Conservation (phyloP, 1,140 invertebrate genomes). For the Stegodyphus mimosarum region DNA sequence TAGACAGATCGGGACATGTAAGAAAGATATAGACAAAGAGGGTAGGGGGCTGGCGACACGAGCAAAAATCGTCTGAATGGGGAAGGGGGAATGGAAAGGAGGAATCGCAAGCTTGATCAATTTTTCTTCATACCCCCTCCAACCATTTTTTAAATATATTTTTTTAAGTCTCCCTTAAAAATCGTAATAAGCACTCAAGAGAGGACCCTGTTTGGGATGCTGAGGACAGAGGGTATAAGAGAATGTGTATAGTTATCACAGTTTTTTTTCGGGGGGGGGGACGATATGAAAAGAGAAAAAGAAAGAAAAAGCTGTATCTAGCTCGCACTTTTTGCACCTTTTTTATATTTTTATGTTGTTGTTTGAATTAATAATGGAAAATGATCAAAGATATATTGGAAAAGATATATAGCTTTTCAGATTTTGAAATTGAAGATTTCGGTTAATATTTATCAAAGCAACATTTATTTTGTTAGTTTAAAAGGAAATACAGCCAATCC, state of each 20-base stretch:
- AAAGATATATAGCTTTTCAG: background rate
- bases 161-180: constrained; percentile 13
- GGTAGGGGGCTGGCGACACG: background rate
- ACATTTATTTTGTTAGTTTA: too few relatives aligned
- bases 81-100: background rate
- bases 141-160: background rate
- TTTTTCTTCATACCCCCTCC: constrained; percentile 33
- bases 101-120: constrained; percentile 44
- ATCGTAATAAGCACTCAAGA: constrained; percentile 37
- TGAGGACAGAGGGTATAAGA: background rate
- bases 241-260: background rate
- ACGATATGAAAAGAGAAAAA: background rate
- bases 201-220: constrained; percentile 7
- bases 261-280: too few relatives aligned
- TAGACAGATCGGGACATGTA: constrained; percentile 40
- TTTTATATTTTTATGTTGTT: too few relatives aligned
- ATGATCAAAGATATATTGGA: background rate
- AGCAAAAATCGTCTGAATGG: constrained; percentile 40
- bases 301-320: background rate
- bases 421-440: background rate
- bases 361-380: background rate
- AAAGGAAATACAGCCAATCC: too few relatives aligned
- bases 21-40: constrained; percentile 4
- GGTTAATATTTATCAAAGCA: too few relatives aligned
- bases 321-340: too few relatives aligned